Conservation (phyloP, 1,140 invertebrate species). For the Thereuonema tuberculata region DNA sequence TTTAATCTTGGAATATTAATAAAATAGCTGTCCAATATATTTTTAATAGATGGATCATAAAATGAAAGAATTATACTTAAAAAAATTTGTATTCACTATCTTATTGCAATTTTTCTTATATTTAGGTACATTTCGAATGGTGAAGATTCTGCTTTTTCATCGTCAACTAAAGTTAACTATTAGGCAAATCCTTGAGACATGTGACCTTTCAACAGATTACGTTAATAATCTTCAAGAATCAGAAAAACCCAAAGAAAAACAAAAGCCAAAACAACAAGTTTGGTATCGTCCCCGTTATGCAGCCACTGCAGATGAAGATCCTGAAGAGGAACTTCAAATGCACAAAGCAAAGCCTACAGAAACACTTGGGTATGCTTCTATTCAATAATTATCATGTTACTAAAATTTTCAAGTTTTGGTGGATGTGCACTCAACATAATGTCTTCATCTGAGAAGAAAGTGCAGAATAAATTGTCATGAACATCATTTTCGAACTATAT, state of each 20-base stretch:
- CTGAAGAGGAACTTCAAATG: not conserved
- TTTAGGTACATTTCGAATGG: conserved; percentile 38
- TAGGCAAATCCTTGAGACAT: conserved; percentile 56
- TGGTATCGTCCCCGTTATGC: conserved; percentile 16
- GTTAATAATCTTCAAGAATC: conserved; percentile 48
- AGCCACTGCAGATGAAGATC: not conserved
- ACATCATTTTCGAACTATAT: no score
- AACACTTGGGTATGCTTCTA: not conserved
- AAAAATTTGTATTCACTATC: no score
- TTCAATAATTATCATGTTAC: no score
- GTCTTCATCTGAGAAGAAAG: no score
- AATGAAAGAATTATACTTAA: no score
- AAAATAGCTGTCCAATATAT: no score
- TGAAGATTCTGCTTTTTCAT: conserved; percentile 53
- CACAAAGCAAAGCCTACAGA: not conserved
- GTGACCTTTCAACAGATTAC: conserved; percentile 67
- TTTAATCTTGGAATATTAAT: no score
- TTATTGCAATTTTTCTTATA: not conserved
- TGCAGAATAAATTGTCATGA: no score
- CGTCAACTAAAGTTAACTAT: conserved; percentile 57
- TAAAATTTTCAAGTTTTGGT: no score
- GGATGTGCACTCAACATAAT: no score
- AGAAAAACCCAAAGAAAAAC: conserved; percentile 8
- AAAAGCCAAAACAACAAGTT: conserved; percentile 12
- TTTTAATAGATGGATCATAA: no score